Evolutionary conservation across 2,113 vertebrate genomes (phyloP), one percentile per base, ranked within the genome.

Genomic region (Parus major): DNA sequence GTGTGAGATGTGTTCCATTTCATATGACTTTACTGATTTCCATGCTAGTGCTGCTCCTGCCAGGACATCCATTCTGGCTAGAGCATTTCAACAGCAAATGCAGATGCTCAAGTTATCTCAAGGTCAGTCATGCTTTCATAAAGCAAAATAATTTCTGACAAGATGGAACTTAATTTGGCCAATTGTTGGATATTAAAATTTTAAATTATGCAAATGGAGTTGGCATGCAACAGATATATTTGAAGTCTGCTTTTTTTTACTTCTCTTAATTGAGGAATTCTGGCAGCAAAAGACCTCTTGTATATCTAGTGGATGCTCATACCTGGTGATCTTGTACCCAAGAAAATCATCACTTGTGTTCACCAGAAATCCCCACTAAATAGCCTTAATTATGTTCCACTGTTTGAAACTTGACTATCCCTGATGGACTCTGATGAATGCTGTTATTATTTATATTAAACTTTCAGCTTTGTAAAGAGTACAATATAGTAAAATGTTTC

Each of bases 371-470:
- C 56, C 44, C 97, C 59, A 88, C 96, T 97, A 75, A 96, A 56
- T 59, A 93, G 92, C 63, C 73, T 87, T 94, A 55, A 90, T 85
- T 95, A 78, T 82, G 35, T 76, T 66, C 50, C 55, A 46, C 87
- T 94, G 61, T 92, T 88, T 96, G 88, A 71, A 95, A 77, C 35
- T 86, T 94, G 68, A 94, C 66, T 79, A 49, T 86, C 53, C 33
- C 46, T 7, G 22, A 42, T 86, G 61, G 82, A 91, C 92, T 82
- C 76, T 96, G 95, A 97, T 96, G 66, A 95, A 97, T 96, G 71
- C 29, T 82, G 36, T 94, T 88, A 89, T 95, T 97, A 96, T 57
- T 87, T 59, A 87, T 72, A 94, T 96, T 82, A 96, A 97, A 80
- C 60, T 80, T 93, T 88, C 65, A 91, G 77, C 81, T 95, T 93